A percentile compares a stretch with the other conserved stretches of the same genome.
Conservation (phyloP, 2,888 invertebrate genomes). For the Euzetes globulus region DNA sequence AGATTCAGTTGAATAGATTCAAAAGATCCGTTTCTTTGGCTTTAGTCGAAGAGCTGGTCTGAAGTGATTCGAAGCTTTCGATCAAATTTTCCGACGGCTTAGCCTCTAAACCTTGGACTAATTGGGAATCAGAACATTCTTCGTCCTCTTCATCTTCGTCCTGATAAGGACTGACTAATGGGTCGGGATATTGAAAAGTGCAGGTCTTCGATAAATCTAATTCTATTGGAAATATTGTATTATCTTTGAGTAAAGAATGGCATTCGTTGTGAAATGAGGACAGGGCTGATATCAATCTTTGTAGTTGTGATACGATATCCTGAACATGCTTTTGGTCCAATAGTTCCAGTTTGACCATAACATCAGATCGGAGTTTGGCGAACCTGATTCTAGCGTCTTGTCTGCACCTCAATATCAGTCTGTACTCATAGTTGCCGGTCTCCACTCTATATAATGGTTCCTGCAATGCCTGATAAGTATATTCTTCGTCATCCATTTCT, state of each 20-base stretch:
- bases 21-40: conserved; percentile 11
- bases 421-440: conserved; percentile 98
- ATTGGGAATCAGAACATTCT: conserved; percentile 40
- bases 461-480: conserved; percentile 74
- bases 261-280: conserved; percentile 68
- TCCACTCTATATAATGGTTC: conserved; percentile 96
- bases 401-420: conserved; percentile 84
- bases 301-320: conserved; percentile 68
- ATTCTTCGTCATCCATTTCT: conserved; percentile 99
- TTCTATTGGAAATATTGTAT: conserved; percentile 87
- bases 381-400: conserved; percentile 79
- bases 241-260: conserved; percentile 62
- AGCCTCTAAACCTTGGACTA: conserved; percentile 38
- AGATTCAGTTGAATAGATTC: background rate
- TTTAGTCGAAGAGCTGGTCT: background rate
- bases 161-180: conserved; percentile 44
- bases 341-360: conserved; percentile 91
- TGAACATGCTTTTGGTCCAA: conserved; percentile 96
- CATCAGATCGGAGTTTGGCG: conserved; percentile 65
- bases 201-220: conserved; percentile 77
- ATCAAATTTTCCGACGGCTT: background rate
- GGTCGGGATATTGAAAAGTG: conserved; percentile 67
- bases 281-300: conserved; percentile 74
- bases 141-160: conserved; percentile 41
- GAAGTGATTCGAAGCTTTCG: conserved; percentile 3